A percentile compares a stretch with the other conserved stretches of the same genome.
Evolutionary conservation across 1,140 invertebrate genomes (phyloP).

Genomic region (Trachelipus rathkii): DNA sequence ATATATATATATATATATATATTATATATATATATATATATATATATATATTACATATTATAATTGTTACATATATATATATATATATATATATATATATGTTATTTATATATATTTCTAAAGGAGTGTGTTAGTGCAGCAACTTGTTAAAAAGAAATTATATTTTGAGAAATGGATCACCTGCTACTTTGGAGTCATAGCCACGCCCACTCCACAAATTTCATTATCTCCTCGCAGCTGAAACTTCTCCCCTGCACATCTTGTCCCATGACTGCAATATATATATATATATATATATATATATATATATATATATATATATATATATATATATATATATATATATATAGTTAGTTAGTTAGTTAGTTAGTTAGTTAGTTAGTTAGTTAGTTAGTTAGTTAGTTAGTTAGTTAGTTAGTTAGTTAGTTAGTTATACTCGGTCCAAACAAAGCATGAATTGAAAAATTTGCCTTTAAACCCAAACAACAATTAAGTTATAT

Average conservation of each 20-base stretch:
- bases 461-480: too few species aligned
- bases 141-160: too few species aligned
- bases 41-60: slow-evolving; percentile 7
- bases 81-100: neutral
- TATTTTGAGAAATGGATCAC: slow-evolving; percentile 52
- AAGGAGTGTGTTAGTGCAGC: neutral
- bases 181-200: slow-evolving; percentile 97
- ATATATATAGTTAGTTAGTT: slow-evolving; percentile 61
- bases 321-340: slow-evolving; percentile 17
- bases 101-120: neutral
- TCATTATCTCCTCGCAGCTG: slow-evolving; percentile 92
- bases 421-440: too few species aligned
- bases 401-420: too few species aligned
- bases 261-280: slow-evolving; percentile 75
- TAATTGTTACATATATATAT: neutral
- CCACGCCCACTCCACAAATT: slow-evolving; percentile 95
- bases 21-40: slow-evolving; percentile 13
- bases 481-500: too few species aligned
- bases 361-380: too few species aligned
- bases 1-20: neutral
- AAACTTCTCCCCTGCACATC: slow-evolving; percentile 92
- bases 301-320: slow-evolving; percentile 19
- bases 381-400: too few species aligned
- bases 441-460: too few species aligned
- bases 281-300: slow-evolving; percentile 17